Conservation (phyloP, 2,797 vertebrate species). For the Manis crassicaudata region DNA sequence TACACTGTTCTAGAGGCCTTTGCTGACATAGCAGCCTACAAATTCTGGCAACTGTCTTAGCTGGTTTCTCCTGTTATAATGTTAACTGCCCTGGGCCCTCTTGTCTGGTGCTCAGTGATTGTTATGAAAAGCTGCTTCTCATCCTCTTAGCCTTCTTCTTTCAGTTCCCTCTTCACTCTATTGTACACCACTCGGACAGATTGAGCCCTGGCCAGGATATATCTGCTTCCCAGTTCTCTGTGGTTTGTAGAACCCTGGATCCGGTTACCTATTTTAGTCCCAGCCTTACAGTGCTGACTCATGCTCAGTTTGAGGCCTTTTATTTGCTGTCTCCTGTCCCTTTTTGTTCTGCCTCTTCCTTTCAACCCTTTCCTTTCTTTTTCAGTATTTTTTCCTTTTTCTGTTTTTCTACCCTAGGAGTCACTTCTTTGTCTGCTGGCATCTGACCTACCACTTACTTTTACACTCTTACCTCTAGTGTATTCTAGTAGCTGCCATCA, state of each 20-base stretch:
- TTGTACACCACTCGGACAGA: neutral
- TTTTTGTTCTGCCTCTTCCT: constrained; percentile 7
- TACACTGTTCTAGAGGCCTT: neutral
- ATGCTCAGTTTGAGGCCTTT: neutral
- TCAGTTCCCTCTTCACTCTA: constrained; percentile 52
- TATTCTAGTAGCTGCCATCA: neutral
- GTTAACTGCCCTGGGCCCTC: neutral
- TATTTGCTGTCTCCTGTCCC: neutral
- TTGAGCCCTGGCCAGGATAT: neutral
- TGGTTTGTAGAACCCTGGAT: constrained; percentile 58
- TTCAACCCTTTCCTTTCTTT: constrained; percentile 45
- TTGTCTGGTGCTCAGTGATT: neutral
- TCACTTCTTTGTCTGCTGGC: neutral
- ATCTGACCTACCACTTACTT: neutral
- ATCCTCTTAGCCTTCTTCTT: constrained; percentile 43
- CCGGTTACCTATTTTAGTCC: constrained; percentile 63
- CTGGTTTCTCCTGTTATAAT: neutral
- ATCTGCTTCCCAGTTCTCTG: constrained; percentile 60
- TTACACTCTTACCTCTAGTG: neutral
- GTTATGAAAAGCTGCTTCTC: constrained; percentile 48
- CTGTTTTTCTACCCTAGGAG: neutral
- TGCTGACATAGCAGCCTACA: neutral
- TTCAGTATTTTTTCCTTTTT: neutral
- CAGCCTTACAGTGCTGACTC: constrained; percentile 63
- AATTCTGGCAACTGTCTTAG: neutral